These are phyloP conservation scores for Remorina albescens DNA, from an alignment of 2,797 vertebrate genomes.

Conservation along the genomic window DNA sequence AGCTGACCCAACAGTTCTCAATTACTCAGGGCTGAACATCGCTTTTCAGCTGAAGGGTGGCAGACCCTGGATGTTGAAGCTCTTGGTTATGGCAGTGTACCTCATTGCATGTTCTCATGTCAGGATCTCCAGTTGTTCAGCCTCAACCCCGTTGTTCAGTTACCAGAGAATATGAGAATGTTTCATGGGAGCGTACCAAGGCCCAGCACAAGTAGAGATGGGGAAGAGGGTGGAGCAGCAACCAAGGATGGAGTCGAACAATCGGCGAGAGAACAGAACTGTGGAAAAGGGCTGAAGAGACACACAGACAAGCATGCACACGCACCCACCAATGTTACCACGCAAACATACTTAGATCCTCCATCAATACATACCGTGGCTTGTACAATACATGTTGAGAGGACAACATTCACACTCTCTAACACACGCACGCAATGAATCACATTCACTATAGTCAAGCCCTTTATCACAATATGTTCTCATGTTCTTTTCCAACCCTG, in stretches of 20 bases:
- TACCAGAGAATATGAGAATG: constrained; percentile 73
- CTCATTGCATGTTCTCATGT: constrained; percentile 83
- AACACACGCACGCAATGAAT: constrained; percentile 32
- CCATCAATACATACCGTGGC: constrained; percentile 19
- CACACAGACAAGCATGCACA: background rate
- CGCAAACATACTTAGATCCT: constrained; percentile 10
- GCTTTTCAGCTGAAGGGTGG: constrained; percentile 68
- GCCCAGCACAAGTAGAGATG: constrained; percentile 70
- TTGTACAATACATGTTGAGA: constrained; percentile 11
- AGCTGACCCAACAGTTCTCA: constrained; percentile 78
- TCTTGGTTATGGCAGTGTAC: constrained; percentile 78
- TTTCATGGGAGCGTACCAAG: constrained; percentile 73
- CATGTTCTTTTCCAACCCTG: constrained; percentile 83
- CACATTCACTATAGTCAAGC: constrained; percentile 28
- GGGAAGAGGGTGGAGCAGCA: constrained; percentile 85
- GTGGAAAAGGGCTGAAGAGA: constrained; percentile 56
- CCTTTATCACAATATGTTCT: constrained; percentile 69
- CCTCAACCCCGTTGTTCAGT: constrained; percentile 72
- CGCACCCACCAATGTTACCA: constrained; percentile 10
- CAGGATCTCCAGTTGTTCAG: constrained; percentile 79
- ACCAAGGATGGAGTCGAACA: constrained; percentile 84
- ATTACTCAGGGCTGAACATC: constrained; percentile 75
- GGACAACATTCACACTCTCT: constrained; percentile 13
- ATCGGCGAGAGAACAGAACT: constrained; percentile 68
- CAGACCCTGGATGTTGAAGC: constrained; percentile 73